These are phyloP conservation scores for Zeus faber DNA, from an alignment of 2,113 vertebrate species.

Conservation along the genomic window DNA sequence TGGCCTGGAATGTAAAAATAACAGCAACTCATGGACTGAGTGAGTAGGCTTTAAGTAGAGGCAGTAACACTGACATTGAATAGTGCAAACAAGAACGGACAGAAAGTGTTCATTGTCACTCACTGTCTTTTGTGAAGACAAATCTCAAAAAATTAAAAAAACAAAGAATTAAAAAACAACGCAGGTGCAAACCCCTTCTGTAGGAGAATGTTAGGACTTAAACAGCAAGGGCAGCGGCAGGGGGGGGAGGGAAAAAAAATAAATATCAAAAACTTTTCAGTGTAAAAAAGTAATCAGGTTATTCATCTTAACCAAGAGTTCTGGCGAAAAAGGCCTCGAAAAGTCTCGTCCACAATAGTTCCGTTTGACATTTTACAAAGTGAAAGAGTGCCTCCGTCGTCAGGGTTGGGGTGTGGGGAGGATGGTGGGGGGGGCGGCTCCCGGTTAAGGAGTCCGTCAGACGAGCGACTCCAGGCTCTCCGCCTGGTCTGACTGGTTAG, in stretches of 20 bases:
- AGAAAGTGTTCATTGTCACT: slow-evolving; percentile 75
- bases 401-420: slow-evolving; percentile 2
- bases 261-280: slow-evolving; percentile 99
- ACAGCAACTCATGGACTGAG: slow-evolving; percentile 70
- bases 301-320: slow-evolving; percentile 95
- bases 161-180: slow-evolving; percentile 49
- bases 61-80: slow-evolving; percentile 97
- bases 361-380: slow-evolving; percentile 88
- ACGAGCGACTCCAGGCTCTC: slow-evolving; percentile 94
- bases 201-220: slow-evolving; percentile 99
- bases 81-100: slow-evolving; percentile 93
- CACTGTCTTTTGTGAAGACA: no score
- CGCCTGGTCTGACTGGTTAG: slow-evolving; percentile 84
- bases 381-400: slow-evolving; percentile 75
- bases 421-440: slow-evolving; percentile 3
- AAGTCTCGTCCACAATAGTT: slow-evolving; percentile 86
- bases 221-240: no score
- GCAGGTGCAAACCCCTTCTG: slow-evolving; percentile 92
- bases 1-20: slow-evolving; percentile 51
- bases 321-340: slow-evolving; percentile 99
- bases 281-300: slow-evolving; percentile 99
- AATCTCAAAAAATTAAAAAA: no score
- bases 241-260: slow-evolving; percentile 91
- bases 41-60: slow-evolving; percentile 80
- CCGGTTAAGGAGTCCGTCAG: slow-evolving; percentile 59